Base-by-base conservation (phyloP, 2,888 invertebrate genomes). In the Drosophila quasianomalipes region DNA sequence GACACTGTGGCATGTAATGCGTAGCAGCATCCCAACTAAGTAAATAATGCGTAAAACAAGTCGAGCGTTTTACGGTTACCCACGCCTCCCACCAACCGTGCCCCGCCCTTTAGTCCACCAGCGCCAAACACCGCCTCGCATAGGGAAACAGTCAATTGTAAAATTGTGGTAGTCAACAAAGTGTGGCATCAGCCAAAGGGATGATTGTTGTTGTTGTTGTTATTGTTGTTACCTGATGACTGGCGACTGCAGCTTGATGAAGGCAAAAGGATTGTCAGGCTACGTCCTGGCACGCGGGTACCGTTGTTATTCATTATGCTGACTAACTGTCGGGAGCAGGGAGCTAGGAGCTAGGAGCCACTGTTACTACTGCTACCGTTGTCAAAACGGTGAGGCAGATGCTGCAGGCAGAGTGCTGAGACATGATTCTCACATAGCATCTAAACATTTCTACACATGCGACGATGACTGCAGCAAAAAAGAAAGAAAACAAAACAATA, bases 11-110 rank as follows among this genome's bases (percentile, higher is more conserved):
- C 66, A 69, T 82, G 72, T 68, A 68, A 30, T 66, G 58, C 71
- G 74, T 59, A 52, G 51, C 61, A 83, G 87, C 84, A 76, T 82
- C 84, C 80, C 77, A 80, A 78, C 78, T 79, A 79, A 83, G 82
- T 86, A 82, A 87, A 89, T 87, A 87, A 89, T 86, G 89, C 87
- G 87, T 87, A 89, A 86, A 90, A 89, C 87, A 86, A 90, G 82
- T 89, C 87, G 77, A 89, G 84, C 89, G 89, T 83, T 86, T 83
- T 87, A 87, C 88, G 72, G 74, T 54, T 71, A 64, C 44, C 44
- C 41, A 41, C n/a, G 35, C 58, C 62, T 54, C 51, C 53, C 37
- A 31, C 26, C 30, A 51, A 19, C 16, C 16, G 26, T 14, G 35
- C 31, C 35, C 2, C 14, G 22, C 12, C 55, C 37, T 12, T 44